Conservation (phyloP, 2,888 invertebrate species). For the Coenonympha arcania region DNA sequence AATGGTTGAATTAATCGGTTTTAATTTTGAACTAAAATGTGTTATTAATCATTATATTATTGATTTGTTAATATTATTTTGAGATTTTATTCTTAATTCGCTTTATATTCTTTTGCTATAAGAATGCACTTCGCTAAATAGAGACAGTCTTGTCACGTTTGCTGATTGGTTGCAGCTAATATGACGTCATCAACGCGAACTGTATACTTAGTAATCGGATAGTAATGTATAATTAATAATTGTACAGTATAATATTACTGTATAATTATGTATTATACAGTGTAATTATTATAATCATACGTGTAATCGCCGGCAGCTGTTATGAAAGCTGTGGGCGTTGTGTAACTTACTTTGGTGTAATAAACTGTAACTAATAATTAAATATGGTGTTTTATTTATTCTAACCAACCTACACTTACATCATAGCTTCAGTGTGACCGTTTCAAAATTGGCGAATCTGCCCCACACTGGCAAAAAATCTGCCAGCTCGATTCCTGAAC, state of each 20-base stretch:
- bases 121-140: too few species aligned
- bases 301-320: slow-evolving; percentile 12
- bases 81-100: slow-evolving; percentile 30
- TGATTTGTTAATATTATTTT: slow-evolving; percentile 35
- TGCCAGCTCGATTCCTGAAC: too few species aligned
- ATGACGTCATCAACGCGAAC: too few species aligned
- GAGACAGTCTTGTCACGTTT: too few species aligned
- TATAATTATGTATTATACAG: neutral
- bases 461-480: too few species aligned
- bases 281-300: neutral
- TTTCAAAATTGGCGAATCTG: too few species aligned
- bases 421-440: too few species aligned
- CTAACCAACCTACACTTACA: neutral
- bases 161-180: too few species aligned
- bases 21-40: slow-evolving; percentile 27
- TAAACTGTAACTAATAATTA: slow-evolving; percentile 34
- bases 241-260: neutral
- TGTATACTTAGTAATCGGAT: neutral
- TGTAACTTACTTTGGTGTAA: slow-evolving; percentile 32
- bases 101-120: too few species aligned
- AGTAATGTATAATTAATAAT: neutral
- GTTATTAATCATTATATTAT: slow-evolving; percentile 22
- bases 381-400: slow-evolving; percentile 17
- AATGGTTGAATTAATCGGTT: slow-evolving; percentile 27
- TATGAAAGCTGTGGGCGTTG: slow-evolving; percentile 27